phyloP scores from a whole-genome alignment of 2,888 invertebrate species.

The Malthinus flaveolus region DNA sequence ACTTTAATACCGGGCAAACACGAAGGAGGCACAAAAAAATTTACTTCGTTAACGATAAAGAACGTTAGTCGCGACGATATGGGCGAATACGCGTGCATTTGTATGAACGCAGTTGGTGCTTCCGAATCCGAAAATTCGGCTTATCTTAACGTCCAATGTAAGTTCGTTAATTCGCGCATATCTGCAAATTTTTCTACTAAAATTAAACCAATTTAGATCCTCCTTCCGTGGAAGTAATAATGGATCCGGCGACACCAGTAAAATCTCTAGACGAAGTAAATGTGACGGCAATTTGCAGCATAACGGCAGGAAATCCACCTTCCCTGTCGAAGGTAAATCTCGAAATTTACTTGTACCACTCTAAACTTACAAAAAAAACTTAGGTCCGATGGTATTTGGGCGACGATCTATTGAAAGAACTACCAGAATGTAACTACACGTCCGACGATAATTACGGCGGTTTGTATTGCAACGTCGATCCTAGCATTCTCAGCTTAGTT shows the following conservation, averaged over 20 bases:
- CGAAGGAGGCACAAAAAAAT: constrained; percentile 74
- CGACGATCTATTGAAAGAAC: constrained; percentile 78
- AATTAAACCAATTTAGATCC: constrained; percentile 62
- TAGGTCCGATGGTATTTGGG: constrained; percentile 80
- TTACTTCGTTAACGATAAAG: constrained; percentile 76
- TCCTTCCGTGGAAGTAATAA: constrained; percentile 74
- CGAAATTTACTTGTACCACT: constrained; percentile 4
- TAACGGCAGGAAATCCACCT: constrained; percentile 78
- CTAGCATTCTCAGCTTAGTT: constrained; percentile 81
- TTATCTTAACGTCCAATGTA: constrained; percentile 81
- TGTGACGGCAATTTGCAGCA: constrained; percentile 81
- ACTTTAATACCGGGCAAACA: constrained; percentile 65
- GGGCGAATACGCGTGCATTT: constrained; percentile 82
- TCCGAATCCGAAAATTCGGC: constrained; percentile 74
- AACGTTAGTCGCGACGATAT: constrained; percentile 77
- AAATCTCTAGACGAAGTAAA: constrained; percentile 78
- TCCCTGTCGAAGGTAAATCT: constrained; percentile 65
- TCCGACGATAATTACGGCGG: constrained; percentile 53
- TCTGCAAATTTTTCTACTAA: neutral
- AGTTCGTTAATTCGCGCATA: constrained; percentile 53
- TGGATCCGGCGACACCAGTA: constrained; percentile 77
- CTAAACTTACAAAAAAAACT: neutral
- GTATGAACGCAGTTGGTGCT: constrained; percentile 79
- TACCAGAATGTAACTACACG: constrained; percentile 76
- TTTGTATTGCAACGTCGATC: constrained; percentile 82